These are phyloP conservation scores for Lethocerus indicus DNA, from an alignment of 1,140 invertebrate genomes.

Conservation along the genomic window DNA sequence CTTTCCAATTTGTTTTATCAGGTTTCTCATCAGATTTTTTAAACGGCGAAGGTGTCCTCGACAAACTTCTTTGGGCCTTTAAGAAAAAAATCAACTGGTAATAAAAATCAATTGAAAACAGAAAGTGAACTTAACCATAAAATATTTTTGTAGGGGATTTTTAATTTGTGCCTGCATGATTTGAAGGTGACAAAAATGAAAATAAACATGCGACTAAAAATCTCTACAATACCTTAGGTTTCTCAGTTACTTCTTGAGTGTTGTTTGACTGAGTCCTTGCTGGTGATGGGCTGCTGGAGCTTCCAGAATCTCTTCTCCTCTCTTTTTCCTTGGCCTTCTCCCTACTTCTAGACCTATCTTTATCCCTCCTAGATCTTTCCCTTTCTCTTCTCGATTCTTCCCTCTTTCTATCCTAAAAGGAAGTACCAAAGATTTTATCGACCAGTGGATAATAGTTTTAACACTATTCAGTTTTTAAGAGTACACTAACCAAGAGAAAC, in stretches of 20 bases:
- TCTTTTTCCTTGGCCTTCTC: constrained; percentile 5
- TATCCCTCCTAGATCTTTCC: constrained; percentile 18
- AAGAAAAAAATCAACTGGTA: constrained; percentile 4
- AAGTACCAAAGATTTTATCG: constrained; percentile 4
- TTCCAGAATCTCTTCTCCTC: constrained; percentile 23
- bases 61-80: constrained; percentile 17
- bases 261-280: not conserved
- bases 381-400: constrained; percentile 24
- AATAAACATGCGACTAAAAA: no score
- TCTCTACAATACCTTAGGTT: no score
- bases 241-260: no score
- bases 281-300: constrained; percentile 16
- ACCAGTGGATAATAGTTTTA: no score
- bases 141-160: no score
- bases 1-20: constrained; percentile 10
- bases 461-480: no score
- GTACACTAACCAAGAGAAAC: no score
- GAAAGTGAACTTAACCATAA: no score
- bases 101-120: no score
- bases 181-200: no score
- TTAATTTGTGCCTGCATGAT: no score
- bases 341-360: constrained; percentile 3
- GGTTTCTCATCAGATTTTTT: constrained; percentile 17
- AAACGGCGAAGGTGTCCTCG: constrained; percentile 21
- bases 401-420: constrained; percentile 16